Percentiles rank a stretch among this genome's conserved stretches.
Conservation (phyloP, 2,113 vertebrate species). For the Alligator mississippiensis region DNA sequence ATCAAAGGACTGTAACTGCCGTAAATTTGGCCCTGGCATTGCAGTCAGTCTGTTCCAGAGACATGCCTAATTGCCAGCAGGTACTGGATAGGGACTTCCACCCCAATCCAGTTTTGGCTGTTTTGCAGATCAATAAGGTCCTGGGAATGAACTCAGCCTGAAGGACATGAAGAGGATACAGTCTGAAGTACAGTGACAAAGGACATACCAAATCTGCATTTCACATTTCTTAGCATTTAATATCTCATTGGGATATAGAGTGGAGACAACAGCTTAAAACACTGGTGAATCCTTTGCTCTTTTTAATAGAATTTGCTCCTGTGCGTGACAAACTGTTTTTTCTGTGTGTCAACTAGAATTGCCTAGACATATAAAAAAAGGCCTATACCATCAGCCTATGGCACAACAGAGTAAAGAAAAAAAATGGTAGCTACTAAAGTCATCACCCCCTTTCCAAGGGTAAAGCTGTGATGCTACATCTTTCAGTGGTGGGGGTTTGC, state of each 20-base stretch:
- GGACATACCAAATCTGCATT: not conserved
- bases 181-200: not conserved
- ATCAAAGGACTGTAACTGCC: not conserved
- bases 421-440: not conserved
- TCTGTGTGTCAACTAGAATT: not conserved
- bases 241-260: not conserved
- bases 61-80: not conserved
- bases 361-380: not conserved
- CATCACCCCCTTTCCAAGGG: not conserved
- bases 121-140: not conserved
- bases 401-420: not conserved
- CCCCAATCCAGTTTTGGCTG: not conserved
- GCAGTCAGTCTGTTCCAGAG: not conserved
- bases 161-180: not conserved
- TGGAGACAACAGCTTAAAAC: not conserved
- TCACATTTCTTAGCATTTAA: not conserved
- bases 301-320: not conserved
- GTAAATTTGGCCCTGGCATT: not conserved
- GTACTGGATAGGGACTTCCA: not conserved
- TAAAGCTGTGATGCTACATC: not conserved
- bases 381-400: not conserved
- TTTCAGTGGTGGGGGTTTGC: not conserved
- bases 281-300: not conserved
- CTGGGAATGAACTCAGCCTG: not conserved
- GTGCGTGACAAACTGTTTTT: not conserved